Evolutionary conservation across 2,113 vertebrate genomes (phyloP).

Genomic region (Desmodus rotundus): DNA sequence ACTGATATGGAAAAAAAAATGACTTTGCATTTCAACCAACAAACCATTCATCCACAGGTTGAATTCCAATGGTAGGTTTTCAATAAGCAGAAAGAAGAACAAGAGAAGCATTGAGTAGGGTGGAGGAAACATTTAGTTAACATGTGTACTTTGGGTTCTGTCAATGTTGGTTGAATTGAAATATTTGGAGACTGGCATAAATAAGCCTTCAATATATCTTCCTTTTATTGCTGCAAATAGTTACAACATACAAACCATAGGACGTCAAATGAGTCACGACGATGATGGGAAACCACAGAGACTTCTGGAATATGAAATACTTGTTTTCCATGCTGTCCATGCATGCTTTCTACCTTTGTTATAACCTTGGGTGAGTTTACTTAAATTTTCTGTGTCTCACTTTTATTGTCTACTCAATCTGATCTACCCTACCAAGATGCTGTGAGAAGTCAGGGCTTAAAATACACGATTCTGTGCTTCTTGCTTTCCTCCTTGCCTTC

Average conservation of each 20-base stretch:
- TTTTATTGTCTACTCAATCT: not conserved
- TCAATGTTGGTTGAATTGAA: not conserved
- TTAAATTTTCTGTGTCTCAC: not conserved
- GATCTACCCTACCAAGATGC: not conserved
- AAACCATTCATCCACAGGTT: not conserved
- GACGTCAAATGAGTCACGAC: conserved; percentile 1
- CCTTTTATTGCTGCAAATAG: not conserved
- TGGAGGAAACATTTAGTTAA: not conserved
- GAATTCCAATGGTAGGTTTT: not conserved
- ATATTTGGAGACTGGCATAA: not conserved
- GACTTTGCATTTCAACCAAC: not conserved
- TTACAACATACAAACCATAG: not conserved
- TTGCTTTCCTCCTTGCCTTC: not conserved
- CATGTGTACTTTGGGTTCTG: not conserved
- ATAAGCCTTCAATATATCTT: not conserved
- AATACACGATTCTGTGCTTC: rapidly evolving
- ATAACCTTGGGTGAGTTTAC: not conserved
- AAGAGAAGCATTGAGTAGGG: not conserved
- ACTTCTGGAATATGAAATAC: conserved; percentile 24
- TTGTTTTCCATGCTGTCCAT: not conserved
- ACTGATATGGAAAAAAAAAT: not conserved
- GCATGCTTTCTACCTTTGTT: not conserved
- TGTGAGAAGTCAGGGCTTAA: not conserved
- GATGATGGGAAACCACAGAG: conserved; percentile 17
- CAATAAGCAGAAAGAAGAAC: not conserved